Evolutionary conservation across 2,888 invertebrate species (phyloP), one percentile per base, ranked within the genome.

Genomic region (Linnaemya vulpina): DNA sequence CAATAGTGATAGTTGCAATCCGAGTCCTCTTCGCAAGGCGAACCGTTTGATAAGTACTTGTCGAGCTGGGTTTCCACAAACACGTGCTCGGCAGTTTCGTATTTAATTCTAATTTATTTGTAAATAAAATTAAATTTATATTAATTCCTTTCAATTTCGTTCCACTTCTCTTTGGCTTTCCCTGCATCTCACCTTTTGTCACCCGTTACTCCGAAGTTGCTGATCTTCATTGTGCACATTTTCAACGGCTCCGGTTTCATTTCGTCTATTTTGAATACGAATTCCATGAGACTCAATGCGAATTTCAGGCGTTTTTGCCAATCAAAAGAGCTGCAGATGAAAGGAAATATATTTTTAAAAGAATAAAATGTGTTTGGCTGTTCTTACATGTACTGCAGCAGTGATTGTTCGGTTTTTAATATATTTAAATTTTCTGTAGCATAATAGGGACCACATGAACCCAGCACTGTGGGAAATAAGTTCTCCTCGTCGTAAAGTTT

Each of bases 401-500:
- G 86, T 35, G 89, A 89, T 43, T 90, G 89, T 80, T 90, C 89
- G 0, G 90, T 87, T 81, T 91, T 88, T n/a, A 91, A 88, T 22
- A 90, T 88, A 62, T 90, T 88, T 20, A 92, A 84, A 51, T 90
- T 88, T 81, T 92, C 92, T 0, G 92, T 91, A 73, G 91, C 91
- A 87, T 92, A 92, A 84, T 90, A 91, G 9, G 92, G 92, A 3
- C 92, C 92, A 60, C 92, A 92, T 5, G 92, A 91, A 3, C 92
- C 92, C 13, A 92, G 67, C 3, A 92, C 90, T 0, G 90, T 89
- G 13, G 92, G 92, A 81, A 92, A 92, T 7, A 92, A 84, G 13
- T 89, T 91, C 53, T 92, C 92, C 70, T 92, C 92, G 78, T 92
- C 92, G 73, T 91, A 92, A 0, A 92, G 87, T 80, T 92, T 92